A percentile compares a stretch with the other conserved stretches of the same genome.
phyloP scores from a whole-genome alignment of 1,140 invertebrate genomes.

The Pteromalus puparum region DNA sequence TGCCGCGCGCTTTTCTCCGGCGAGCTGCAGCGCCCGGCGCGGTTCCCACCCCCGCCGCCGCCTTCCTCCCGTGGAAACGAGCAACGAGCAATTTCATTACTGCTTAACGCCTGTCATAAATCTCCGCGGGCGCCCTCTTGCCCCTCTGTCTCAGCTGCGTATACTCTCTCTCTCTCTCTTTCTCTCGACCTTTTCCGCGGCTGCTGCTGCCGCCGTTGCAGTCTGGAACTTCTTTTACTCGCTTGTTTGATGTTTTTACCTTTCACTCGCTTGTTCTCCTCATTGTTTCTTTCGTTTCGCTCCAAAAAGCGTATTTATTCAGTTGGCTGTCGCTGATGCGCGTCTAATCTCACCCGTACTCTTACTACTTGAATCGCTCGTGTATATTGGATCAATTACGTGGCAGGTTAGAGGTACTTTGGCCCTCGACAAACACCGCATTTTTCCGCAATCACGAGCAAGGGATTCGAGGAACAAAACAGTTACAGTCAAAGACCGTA shows the following conservation, averaged over 20 bases:
- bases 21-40: conserved; percentile 24
- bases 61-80: conserved; percentile 67
- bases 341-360: not conserved
- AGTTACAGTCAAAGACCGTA: not conserved
- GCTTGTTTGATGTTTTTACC: not conserved
- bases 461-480: conserved; percentile 8
- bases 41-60: conserved; percentile 25
- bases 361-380: not conserved
- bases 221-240: conserved; percentile 3
- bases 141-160: conserved; percentile 54
- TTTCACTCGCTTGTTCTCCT: conserved; percentile 1
- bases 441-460: not conserved
- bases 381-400: conserved; percentile 6
- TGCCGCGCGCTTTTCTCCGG: conserved; percentile 20
- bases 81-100: conserved; percentile 77
- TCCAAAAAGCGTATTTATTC: not conserved
- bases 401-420: not conserved
- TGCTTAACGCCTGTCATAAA: conserved; percentile 77
- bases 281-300: not conserved
- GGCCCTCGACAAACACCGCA: not conserved
- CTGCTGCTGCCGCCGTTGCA: not conserved
- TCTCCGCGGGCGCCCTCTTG: conserved; percentile 67
- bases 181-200: conserved; percentile 14
- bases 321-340: not conserved
- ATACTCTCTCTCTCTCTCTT: conserved; percentile 14